Evolutionary conservation across 2,888 invertebrate species (phyloP).

Genomic region (Drosophila imparisetae): DNA sequence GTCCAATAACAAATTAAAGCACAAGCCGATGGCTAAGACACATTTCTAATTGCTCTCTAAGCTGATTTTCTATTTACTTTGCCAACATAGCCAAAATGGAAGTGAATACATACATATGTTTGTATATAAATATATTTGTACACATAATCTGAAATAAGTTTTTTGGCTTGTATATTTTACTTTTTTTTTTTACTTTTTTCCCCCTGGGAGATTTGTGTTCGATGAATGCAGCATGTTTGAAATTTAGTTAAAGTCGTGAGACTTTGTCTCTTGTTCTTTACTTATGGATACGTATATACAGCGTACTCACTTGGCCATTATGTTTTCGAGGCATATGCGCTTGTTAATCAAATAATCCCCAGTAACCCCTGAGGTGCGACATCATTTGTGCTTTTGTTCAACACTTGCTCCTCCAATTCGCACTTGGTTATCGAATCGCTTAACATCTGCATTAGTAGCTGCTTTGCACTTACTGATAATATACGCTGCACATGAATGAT

Average conservation of each 20-base stretch:
- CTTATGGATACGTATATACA: not conserved
- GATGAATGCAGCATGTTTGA: not conserved
- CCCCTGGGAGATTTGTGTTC: not conserved
- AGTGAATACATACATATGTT: not conserved
- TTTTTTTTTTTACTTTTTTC: not conserved
- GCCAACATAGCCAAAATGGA: not conserved
- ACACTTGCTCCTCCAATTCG: not conserved
- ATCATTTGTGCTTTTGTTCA: not conserved
- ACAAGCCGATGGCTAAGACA: conserved; percentile 29
- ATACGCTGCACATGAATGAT: too few species aligned
- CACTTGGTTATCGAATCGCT: not conserved
- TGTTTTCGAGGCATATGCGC: not conserved
- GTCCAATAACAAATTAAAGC: conserved; percentile 32
- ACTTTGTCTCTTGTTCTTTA: not conserved
- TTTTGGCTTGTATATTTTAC: not conserved
- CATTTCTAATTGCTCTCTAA: conserved; percentile 43
- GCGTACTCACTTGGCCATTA: not conserved
- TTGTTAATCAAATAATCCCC: not conserved
- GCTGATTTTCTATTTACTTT: conserved; percentile 32
- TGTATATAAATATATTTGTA: not conserved
- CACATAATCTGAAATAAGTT: not conserved
- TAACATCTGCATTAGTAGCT: not conserved
- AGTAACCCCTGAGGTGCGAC: not conserved
- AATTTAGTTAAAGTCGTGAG: not conserved
- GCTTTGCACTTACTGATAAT: not conserved